Base-by-base conservation (phyloP, 2,113 vertebrate species). In the Physeter macrocephalus region DNA sequence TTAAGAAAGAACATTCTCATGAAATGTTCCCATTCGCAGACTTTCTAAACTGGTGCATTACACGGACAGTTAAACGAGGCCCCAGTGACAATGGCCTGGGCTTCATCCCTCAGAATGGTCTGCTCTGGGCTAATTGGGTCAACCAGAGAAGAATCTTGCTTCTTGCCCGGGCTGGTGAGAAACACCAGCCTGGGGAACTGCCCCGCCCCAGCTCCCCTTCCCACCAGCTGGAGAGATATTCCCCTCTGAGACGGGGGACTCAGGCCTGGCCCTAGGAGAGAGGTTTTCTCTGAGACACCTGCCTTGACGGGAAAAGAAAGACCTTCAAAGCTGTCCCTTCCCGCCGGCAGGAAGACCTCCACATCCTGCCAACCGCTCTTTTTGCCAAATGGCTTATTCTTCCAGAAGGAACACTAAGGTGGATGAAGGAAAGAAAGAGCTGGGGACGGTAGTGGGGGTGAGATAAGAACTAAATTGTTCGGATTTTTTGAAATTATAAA, bases 241-340 rank as follows among this genome's bases (percentile, higher is more conserved):
- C 12, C 1, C 11, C 13, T 18, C 17, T 8, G 9, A 77, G 52
- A n/a, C 23, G 1, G 0, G 1, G 12, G 49, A 39, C 41, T 13
- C 14, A 25, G 23, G 25, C 23, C 74, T 27, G 54, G 64, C 9
- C 6, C 1, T 0, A 10, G 8, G 1, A 5, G 1, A 7, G 29
- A 57, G n/a, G 4, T n/a, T 41, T 59, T 34, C 43, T 77, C 88
- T 72, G 57, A 95, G 62, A 67, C 46, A 17, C 20, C n/a, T 5
- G 27, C 18, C 46, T 29, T 46, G 18, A 21, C 9, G 54, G 64
- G 80, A 57, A 82, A 69, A 85, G 54, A 90, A 88, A 69, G 39
- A 66, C 66, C 23, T 64, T 43, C 2, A 57, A 4, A 85, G 15
- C 10, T 61, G 36, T 77, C 90, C n/a, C 61, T 88, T 78, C n/a